These are phyloP conservation scores for Desoria tigrina DNA, from an alignment of 2,888 invertebrate genomes.

Conservation along the genomic window DNA sequence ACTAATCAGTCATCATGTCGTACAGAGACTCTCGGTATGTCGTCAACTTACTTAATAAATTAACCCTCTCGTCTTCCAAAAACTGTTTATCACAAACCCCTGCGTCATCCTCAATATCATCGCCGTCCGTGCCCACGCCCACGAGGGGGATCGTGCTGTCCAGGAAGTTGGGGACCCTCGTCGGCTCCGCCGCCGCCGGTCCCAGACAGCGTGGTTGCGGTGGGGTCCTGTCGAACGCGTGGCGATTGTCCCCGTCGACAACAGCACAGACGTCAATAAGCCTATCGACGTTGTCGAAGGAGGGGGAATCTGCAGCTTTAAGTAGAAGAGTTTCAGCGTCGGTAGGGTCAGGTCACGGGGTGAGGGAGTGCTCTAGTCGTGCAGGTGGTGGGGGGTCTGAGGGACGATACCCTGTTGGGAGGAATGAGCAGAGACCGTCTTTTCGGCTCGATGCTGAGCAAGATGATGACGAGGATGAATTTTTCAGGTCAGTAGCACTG, in stretches of 20 bases:
- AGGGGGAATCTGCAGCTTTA: not conserved
- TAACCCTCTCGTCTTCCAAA: constrained; percentile 3
- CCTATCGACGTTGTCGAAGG: too few relatives aligned
- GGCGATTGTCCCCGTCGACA: not conserved
- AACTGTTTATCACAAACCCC: not conserved
- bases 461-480: constrained; percentile 7
- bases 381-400: not conserved
- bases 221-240: too few relatives aligned
- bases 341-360: not conserved
- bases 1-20: not conserved
- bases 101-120: too few relatives aligned
- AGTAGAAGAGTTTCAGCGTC: too few relatives aligned
- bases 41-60: constrained; percentile 8
- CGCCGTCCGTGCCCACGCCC: too few relatives aligned
- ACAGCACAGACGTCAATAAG: not conserved
- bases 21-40: constrained; percentile 10
- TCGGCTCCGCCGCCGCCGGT: too few relatives aligned
- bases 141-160: too few relatives aligned
- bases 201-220: too few relatives aligned
- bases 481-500: constrained; percentile 9
- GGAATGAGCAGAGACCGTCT: constrained; percentile 2
- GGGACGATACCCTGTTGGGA: not conserved
- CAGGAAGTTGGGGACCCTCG: too few relatives aligned
- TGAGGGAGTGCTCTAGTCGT: not conserved
- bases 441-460: not conserved